Evolutionary conservation across 2,797 vertebrate genomes (phyloP), one percentile per base, ranked within the genome.

Genomic region (Tamandua tetradactyla): DNA sequence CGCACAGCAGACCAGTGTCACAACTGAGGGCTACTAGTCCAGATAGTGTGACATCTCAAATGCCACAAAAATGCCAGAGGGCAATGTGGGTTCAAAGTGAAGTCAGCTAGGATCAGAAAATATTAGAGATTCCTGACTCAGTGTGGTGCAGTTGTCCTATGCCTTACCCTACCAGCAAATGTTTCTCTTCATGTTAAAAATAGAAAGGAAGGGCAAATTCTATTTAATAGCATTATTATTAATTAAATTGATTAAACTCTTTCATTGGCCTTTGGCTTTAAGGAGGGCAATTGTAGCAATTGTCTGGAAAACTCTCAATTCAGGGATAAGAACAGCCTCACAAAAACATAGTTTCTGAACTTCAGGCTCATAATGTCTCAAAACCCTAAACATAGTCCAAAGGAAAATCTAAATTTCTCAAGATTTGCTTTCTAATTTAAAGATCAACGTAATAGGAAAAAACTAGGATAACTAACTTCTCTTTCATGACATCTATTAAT

Each of bases 241-340:
- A 81, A 81, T 85, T 93, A 55, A 44, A 76, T 71, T 64, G 30
- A 81, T 76, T 81, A 92, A 86, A 61, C 10, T 23, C 52, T 94
- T 89, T 62, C 20, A 81, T 74, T 62, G 71, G 18, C 35, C 62
- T 82, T 87, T 62, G 71, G 18, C 35, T 68, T 82, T 87, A 49
- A 78, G 30, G 20, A 79, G 55, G 42, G 32, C 30, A 93, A 47
- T 61, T 74, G 6, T 11, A 59, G 7, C 40, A n/a, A 7, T 4
- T 86, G 22, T 40, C 37, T 78, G 44, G 11, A 42, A 69, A 87
- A 44, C 15, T 57, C 42, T 30, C 23, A 90, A 27, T 82, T 78
- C 17, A 64, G 30, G 10, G 40, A 82, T 57, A 87, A 85, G 12
- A 89, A 23, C 32, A 74, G 7, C 30, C 47, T 61, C 64, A 68